Evolutionary conservation across 2,113 vertebrate species (phyloP), one percentile per base, ranked within the genome.

Genomic region (Ailuropoda melanoleuca): DNA sequence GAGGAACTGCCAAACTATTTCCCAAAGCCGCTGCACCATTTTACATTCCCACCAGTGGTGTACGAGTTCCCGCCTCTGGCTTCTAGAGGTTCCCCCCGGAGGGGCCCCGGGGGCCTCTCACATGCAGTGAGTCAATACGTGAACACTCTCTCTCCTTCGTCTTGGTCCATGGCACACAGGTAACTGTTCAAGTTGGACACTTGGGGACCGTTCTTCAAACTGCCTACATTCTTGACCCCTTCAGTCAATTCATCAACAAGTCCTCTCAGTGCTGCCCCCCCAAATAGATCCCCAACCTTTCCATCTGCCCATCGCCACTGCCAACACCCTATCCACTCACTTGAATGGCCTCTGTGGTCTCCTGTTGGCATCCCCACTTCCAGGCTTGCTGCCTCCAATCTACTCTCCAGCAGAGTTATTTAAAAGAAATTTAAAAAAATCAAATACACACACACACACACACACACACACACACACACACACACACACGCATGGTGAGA

Each of bases 11-110:
- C 9, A 26, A 37, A 26, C 34, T 0, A 23, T 24, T 48, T 87
- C 18, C 81, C 50, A 37, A 17, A 8, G 53, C 43, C 12, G 64
- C 64, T 0, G 8, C 12, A 12, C 18, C 53, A 6, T 9, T 26
- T 58, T 58, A 2, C 74, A 53, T 14, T 24, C 53, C 24, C 34
- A 3, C 50, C 74, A 10, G 6, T n/a, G 5, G 7, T 0, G 18
- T 14, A 5, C 8, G 72, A 31, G 39, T 62, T 43, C n/a, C 56
- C 3, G 31, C 74, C 4, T 6, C 3, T 0, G 0, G 83, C 29
- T 37, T 56, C 64, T 31, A 9, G 21, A 46, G 18, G 29, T 21
- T 6, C n/a, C 19, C 62, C 64, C 60, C 2, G 1, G 8, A 94
- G 56, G 17, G 13, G 75, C 37, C 55, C n/a, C 1, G 4, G 17